Evolutionary conservation across 1,140 invertebrate genomes (phyloP).

Genomic region (Micrasema longulum): DNA sequence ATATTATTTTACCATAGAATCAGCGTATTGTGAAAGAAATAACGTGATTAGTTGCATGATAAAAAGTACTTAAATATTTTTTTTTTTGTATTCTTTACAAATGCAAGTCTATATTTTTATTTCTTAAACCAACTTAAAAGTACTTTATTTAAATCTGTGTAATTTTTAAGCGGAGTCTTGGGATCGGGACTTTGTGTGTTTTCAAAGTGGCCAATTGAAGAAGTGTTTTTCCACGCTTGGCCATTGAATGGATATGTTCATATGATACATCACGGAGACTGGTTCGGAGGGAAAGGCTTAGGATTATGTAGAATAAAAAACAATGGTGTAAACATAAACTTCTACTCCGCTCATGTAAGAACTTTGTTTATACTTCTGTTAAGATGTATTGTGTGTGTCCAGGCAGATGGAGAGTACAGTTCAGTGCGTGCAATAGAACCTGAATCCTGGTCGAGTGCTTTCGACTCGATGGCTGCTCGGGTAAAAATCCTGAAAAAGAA

Average conservation of each 20-base stretch:
- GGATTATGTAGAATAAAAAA: slow-evolving; percentile 85
- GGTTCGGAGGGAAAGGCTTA: slow-evolving; percentile 98
- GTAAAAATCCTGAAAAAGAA: too few species aligned
- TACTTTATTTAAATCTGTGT: neutral
- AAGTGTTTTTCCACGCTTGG: slow-evolving; percentile 92
- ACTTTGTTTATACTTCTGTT: slow-evolving; percentile 30
- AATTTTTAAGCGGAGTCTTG: slow-evolving; percentile 81
- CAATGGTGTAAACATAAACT: slow-evolving; percentile 78
- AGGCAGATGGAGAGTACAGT: too few species aligned
- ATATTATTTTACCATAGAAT: too few species aligned
- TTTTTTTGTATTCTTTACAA: too few species aligned
- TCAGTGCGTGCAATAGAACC: too few species aligned
- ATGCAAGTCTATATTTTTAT: neutral
- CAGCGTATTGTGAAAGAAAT: too few species aligned
- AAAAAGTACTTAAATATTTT: too few species aligned
- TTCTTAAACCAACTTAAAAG: neutral
- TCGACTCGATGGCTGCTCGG: too few species aligned
- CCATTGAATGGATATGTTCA: slow-evolving; percentile 97
- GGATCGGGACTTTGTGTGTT: slow-evolving; percentile 94
- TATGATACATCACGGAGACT: slow-evolving; percentile 96
- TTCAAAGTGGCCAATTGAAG: slow-evolving; percentile 87
- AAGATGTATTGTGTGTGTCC: too few species aligned
- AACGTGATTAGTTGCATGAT: too few species aligned
- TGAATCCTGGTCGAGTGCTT: too few species aligned
- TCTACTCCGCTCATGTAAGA: slow-evolving; percentile 94